Conservation (phyloP, 2,113 vertebrate genomes). For the Thunnus maccoyii region DNA sequence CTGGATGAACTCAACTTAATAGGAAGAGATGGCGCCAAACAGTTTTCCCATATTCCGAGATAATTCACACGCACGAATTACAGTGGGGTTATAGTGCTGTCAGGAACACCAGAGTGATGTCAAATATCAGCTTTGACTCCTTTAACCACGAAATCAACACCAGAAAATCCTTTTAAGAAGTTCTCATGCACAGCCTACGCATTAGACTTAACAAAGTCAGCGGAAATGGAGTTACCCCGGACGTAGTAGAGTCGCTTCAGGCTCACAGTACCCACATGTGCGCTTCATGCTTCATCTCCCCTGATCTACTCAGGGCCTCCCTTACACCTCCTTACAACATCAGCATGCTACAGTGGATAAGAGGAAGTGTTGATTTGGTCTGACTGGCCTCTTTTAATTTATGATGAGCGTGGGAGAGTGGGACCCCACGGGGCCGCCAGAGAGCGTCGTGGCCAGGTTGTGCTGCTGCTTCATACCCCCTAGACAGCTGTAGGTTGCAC, state of each 20-base stretch:
- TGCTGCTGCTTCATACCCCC: constrained; percentile 37
- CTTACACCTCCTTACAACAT: constrained; percentile 46
- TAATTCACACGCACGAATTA: background rate
- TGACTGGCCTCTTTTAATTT: constrained; percentile 74
- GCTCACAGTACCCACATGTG: constrained; percentile 48
- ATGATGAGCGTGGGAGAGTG: constrained; percentile 72
- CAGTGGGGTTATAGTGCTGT: background rate
- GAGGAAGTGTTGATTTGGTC: constrained; percentile 72
- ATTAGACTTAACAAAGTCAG: background rate
- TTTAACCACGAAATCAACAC: background rate
- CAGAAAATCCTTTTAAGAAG: constrained; percentile 11
- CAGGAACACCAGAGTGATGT: background rate
- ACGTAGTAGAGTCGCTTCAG: constrained; percentile 37
- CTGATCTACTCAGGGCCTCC: constrained; percentile 54
- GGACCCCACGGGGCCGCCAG: constrained; percentile 42
- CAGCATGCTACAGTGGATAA: constrained; percentile 59
- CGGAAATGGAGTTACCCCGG: constrained; percentile 21
- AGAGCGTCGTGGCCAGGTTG: constrained; percentile 67
- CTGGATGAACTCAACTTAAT: background rate
- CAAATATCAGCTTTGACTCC: constrained; percentile 4
- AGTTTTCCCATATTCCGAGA: background rate
- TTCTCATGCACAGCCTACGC: constrained; percentile 6
- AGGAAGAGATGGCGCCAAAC: background rate
- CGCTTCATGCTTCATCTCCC: constrained; percentile 65
- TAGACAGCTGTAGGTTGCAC: constrained; percentile 67